Conservation (phyloP, 2,797 vertebrate genomes). For the Crenuchus spilurus region DNA sequence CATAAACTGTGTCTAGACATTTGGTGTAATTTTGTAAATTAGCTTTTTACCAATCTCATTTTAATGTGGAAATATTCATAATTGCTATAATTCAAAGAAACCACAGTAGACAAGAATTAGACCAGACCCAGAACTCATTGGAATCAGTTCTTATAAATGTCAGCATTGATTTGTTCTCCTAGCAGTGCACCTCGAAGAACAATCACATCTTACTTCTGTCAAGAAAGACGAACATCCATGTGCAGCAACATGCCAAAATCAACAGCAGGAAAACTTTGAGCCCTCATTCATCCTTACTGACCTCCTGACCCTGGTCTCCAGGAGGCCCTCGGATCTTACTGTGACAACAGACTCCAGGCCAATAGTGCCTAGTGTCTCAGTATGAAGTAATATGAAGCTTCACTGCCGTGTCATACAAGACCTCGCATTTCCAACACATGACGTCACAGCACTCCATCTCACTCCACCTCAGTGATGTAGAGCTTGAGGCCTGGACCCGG, state of each 20-base stretch:
- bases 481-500: too few species aligned
- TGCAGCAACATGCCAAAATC: slow-evolving; percentile 41
- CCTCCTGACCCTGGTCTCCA: slow-evolving; percentile 29
- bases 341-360: slow-evolving; percentile 10
- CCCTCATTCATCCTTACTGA: slow-evolving; percentile 27
- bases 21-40: too few species aligned
- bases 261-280: slow-evolving; percentile 17
- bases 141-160: slow-evolving; percentile 26
- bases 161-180: slow-evolving; percentile 13
- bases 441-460: too few species aligned
- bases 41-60: too few species aligned
- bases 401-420: not conserved
- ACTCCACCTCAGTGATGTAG: too few species aligned
- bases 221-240: slow-evolving; percentile 24
- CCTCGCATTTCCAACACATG: too few species aligned
- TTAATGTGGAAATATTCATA: not conserved
- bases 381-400: not conserved
- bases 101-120: slow-evolving; percentile 5
- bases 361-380: not conserved
- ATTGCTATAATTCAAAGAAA: not conserved
- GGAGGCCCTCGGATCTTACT: slow-evolving; percentile 3
- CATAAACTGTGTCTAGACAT: too few species aligned
- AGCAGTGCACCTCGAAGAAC: slow-evolving; percentile 30
- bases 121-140: slow-evolving; percentile 19
- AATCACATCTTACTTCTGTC: slow-evolving; percentile 4